phyloP scores from a whole-genome alignment of 2,888 invertebrate genomes.

The Pristionchus entomophagus region DNA sequence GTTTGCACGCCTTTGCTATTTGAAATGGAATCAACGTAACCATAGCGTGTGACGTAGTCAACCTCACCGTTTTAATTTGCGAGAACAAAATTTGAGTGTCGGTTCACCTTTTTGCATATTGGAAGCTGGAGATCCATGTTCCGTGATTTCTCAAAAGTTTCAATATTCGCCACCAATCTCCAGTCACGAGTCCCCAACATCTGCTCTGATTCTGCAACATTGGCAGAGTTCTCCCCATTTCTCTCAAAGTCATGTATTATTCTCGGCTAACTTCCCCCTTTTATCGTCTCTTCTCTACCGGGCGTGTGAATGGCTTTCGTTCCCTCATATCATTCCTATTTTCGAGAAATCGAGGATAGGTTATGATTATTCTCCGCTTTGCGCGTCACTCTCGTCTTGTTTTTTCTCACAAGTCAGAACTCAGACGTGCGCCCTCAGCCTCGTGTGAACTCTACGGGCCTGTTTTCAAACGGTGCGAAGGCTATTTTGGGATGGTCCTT shows the following conservation, averaged over 20 bases:
- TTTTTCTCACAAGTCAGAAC: neutral
- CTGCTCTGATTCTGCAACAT: neutral
- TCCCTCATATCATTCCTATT: neutral
- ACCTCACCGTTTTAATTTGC: too few species aligned
- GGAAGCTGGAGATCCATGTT: too few species aligned
- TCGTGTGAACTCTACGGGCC: too few species aligned
- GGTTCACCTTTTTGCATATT: too few species aligned
- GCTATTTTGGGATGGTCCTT: neutral
- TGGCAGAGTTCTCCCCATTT: too few species aligned
- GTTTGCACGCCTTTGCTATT: too few species aligned
- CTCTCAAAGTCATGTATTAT: too few species aligned
- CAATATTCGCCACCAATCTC: neutral
- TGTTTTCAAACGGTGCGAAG: neutral
- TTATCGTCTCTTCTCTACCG: neutral
- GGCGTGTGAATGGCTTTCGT: neutral
- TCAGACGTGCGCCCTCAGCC: too few species aligned
- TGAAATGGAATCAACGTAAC: too few species aligned
- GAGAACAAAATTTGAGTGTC: too few species aligned
- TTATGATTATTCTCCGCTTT: neutral
- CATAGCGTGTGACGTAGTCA: too few species aligned
- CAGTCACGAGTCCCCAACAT: neutral
- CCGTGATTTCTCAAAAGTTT: too few species aligned
- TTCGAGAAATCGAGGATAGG: neutral
- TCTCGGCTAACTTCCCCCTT: neutral
- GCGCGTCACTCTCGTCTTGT: neutral